Conservation (phyloP, 2,113 vertebrate genomes). For the Cebus imitator region DNA sequence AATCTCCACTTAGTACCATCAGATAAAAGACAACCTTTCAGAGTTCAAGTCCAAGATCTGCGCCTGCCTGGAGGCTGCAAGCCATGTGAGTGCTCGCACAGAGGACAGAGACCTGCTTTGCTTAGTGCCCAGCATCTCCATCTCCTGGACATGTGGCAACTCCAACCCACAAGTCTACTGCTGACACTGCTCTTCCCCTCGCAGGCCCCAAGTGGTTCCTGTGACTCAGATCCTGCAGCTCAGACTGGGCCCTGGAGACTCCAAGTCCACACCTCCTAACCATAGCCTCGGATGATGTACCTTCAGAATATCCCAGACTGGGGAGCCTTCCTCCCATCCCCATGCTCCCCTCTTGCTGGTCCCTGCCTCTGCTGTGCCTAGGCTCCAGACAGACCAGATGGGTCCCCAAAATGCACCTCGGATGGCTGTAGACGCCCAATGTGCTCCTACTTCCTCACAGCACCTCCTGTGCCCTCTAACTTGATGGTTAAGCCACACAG, state of each 20-base stretch:
- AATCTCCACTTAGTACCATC: background rate
- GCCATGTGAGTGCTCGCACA: background rate
- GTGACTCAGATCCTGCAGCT: background rate
- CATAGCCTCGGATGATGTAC: rapidly evolving
- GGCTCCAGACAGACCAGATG: background rate
- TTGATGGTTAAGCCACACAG: background rate
- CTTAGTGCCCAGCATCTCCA: background rate
- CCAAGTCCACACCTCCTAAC: background rate
- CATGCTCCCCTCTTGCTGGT: too few species aligned
- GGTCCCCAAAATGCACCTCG: background rate
- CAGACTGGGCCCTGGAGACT: background rate
- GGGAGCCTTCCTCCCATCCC: background rate
- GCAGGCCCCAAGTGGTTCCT: background rate
- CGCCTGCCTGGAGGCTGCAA: background rate
- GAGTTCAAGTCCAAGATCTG: background rate
- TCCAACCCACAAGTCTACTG: background rate
- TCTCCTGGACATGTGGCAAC: background rate
- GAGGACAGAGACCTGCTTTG: background rate
- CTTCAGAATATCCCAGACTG: background rate
- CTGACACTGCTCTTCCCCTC: rapidly evolving
- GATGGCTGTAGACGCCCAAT: background rate
- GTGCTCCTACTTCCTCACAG: background rate
- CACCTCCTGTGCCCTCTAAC: rapidly evolving
- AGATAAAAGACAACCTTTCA: background rate
- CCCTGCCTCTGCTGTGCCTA: background rate